Evolutionary conservation across 2,888 invertebrate genomes (phyloP), one percentile per base, ranked within the genome.

Genomic region (Drosophila fulvimacula): DNA sequence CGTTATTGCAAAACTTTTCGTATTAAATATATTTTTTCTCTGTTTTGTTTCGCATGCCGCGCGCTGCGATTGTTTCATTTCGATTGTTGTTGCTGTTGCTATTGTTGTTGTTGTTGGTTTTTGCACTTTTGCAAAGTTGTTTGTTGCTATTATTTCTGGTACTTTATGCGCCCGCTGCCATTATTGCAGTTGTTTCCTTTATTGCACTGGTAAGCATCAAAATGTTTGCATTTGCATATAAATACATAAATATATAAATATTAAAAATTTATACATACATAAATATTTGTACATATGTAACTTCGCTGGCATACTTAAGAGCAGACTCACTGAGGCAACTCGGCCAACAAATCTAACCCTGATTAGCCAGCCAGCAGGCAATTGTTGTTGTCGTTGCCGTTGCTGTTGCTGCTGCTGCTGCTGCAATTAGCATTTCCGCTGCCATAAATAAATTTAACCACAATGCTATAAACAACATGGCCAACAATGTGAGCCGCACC

Each of bases 1-100:
- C 85, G 85, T 86, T 86, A 86, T 86, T 86, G 85, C 86, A 87
- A 86, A 86, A 86, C 82, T 86, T 86, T 86, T 86, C 85, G 82
- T 86, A 87, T 86, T 86, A 87, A 86, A 86, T 87, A 87, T 87
- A 87, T 86, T 86, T 82, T 82, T 79, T 81, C 79, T 79, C 76
- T 80, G 46, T 52, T 68, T 56, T 69, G 67, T 59, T 66, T 64
- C 62, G 52, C 62, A 58, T 46, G 51, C 69, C 66, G 62, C 56
- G 64, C 62, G 34, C 72, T 58, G 64, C 80, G 75, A 70, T 86
- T 85, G 88, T 81, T 87, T 86, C 86, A 81, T 82, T 82, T 82
- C 76, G 78, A 78, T 70, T 70, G 67, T 70, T 36, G 65, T 49
- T 52, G 57, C 15, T 39, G 39, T 30, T 7, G 49, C 49, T 21